Percentiles rank a stretch among this genome's conserved stretches.
phyloP scores from a whole-genome alignment of 2,888 invertebrate species.

The Ophion ventricosus region DNA sequence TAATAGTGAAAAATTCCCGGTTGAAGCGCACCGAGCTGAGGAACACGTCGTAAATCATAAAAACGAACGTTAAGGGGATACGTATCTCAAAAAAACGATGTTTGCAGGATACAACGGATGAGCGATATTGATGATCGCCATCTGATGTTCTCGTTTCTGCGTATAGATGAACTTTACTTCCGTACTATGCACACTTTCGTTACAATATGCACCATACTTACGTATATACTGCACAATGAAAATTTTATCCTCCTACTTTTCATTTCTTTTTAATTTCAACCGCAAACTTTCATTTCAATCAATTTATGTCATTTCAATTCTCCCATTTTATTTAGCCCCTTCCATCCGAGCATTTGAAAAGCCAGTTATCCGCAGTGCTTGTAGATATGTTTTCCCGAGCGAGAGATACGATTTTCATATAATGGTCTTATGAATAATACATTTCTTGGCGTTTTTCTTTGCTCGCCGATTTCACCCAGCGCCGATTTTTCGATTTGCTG shows the following conservation, averaged over 20 bases:
- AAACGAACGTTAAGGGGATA: constrained; percentile 9
- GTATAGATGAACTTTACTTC: constrained; percentile 13
- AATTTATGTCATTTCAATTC: constrained; percentile 26
- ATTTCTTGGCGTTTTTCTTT: constrained; percentile 65
- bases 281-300: not conserved
- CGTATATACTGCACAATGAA: not conserved
- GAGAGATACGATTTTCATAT: constrained; percentile 70
- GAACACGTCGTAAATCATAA: constrained; percentile 31
- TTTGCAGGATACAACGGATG: constrained; percentile 16
- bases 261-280: not conserved
- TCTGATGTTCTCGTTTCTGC: not conserved
- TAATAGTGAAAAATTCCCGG: not conserved
- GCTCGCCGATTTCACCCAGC: constrained; percentile 48
- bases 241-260: too few species aligned
- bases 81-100: constrained; percentile 26
- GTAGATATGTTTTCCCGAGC: constrained; percentile 68
- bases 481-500: constrained; percentile 72
- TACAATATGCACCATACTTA: not conserved
- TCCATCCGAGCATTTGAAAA: constrained; percentile 52
- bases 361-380: constrained; percentile 47
- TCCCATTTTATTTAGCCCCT: not conserved
- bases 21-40: not conserved
- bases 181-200: not conserved
- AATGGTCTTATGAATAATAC: constrained; percentile 75
- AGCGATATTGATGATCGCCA: constrained; percentile 32